Percentiles rank a stretch among this genome's conserved stretches.
Conservation (phyloP, 2,797 vertebrate species). For the Sebastes miniatus region DNA sequence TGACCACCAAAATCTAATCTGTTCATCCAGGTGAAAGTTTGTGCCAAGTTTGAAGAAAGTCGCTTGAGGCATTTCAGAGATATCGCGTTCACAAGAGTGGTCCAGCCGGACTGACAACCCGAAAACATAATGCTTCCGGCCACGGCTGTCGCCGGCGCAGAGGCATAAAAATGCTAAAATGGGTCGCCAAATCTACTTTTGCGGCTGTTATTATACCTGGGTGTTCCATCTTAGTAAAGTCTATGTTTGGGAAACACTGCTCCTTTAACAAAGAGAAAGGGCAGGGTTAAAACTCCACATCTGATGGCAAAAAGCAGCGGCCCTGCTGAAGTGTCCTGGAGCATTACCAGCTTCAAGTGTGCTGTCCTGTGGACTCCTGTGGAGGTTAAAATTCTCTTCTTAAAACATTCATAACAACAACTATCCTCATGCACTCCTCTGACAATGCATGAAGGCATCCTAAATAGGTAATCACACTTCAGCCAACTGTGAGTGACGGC, state of each 20-base stretch:
- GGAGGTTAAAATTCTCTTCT: not conserved
- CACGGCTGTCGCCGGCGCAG: too few relatives aligned
- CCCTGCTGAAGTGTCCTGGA: not conserved
- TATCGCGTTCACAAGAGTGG: too few relatives aligned
- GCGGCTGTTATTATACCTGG: not conserved
- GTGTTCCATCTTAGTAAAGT: not conserved
- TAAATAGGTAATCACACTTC: conserved; percentile 16
- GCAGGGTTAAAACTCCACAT: not conserved
- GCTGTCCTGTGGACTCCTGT: not conserved
- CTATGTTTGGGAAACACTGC: not conserved
- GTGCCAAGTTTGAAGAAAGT: too few relatives aligned
- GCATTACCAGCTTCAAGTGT: not conserved
- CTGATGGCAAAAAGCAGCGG: not conserved
- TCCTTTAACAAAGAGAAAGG: not conserved
- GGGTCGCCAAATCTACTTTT: not conserved
- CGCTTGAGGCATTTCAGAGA: too few relatives aligned
- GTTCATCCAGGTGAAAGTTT: too few relatives aligned
- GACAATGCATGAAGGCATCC: not conserved
- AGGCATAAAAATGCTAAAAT: not conserved
- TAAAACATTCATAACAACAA: not conserved
- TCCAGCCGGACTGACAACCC: too few relatives aligned
- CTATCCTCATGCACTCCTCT: not conserved
- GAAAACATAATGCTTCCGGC: too few relatives aligned
- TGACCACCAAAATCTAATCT: too few relatives aligned
- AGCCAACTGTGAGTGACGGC: conserved; percentile 10